Evolutionary conservation across 2,113 vertebrate species (phyloP).

Genomic region (Nanorana parkeri): DNA sequence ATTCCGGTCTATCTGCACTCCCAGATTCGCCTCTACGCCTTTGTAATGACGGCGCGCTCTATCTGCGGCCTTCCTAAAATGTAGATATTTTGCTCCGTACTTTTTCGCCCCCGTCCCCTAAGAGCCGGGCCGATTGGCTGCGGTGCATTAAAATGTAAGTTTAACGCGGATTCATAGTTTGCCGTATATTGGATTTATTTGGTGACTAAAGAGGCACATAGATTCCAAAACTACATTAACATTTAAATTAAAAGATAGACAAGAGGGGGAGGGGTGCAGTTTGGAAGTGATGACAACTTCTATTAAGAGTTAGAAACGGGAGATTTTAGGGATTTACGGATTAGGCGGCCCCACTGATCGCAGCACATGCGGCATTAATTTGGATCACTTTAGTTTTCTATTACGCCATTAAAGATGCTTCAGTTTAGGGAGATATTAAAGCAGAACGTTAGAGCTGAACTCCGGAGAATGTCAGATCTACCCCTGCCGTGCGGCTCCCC

Average conservation of each 20-base stretch:
- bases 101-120: slow-evolving; percentile 20
- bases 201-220: slow-evolving; percentile 31
- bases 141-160: slow-evolving; percentile 30
- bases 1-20: neutral
- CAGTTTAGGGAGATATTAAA: too few species aligned
- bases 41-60: slow-evolving; percentile 28
- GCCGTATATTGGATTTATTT: slow-evolving; percentile 50
- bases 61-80: neutral
- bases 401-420: neutral
- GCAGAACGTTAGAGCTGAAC: too few species aligned
- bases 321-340: slow-evolving; percentile 2
- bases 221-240: slow-evolving; percentile 52
- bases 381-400: neutral
- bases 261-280: neutral
- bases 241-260: slow-evolving; percentile 52
- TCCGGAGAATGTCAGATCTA: too few species aligned
- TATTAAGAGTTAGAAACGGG: slow-evolving; percentile 11
- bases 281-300: slow-evolving; percentile 15
- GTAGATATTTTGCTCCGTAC: slow-evolving; percentile 12
- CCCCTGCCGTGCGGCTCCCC: too few species aligned
- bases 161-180: slow-evolving; percentile 46
- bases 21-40: slow-evolving; percentile 10
- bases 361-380: neutral
- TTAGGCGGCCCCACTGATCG: neutral
- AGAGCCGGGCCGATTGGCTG: slow-evolving; percentile 18